phyloP scores from a whole-genome alignment of 2,888 invertebrate genomes.

The Drosophila heteroneura region DNA sequence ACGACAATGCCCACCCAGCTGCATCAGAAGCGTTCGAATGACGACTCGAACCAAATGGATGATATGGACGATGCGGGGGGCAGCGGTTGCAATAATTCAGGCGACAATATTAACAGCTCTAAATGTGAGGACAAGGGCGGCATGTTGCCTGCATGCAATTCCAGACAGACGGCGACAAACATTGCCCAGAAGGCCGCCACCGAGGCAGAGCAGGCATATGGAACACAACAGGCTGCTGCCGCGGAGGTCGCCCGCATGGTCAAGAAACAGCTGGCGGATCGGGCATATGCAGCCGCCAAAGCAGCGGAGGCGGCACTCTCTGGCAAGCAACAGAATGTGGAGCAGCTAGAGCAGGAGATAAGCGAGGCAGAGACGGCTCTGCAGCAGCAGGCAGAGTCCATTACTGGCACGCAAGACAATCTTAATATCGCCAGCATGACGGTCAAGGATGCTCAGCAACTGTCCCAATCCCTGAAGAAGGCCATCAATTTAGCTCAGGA shows the following conservation, averaged over 20 bases:
- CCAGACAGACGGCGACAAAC: slow-evolving; percentile 86
- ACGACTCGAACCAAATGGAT: background rate
- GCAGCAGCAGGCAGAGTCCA: slow-evolving; percentile 87
- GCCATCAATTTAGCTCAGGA: slow-evolving; percentile 86
- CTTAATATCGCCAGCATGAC: slow-evolving; percentile 87
- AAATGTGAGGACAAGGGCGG: background rate
- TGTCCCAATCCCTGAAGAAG: slow-evolving; percentile 85
- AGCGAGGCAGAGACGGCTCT: slow-evolving; percentile 88
- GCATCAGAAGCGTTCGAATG: background rate
- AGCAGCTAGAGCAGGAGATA: slow-evolving; percentile 88
- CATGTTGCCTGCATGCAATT: slow-evolving; percentile 7
- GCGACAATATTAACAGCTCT: background rate
- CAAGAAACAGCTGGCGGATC: slow-evolving; percentile 90
- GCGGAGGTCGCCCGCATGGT: slow-evolving; percentile 90
- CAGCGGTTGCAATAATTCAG: background rate
- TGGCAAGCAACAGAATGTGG: slow-evolving; percentile 89
- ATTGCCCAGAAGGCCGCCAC: slow-evolving; percentile 91
- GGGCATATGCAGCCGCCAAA: slow-evolving; percentile 89
- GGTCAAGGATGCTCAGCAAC: slow-evolving; percentile 87
- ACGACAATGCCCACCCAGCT: background rate
- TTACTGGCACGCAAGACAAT: slow-evolving; percentile 87
- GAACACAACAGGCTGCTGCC: slow-evolving; percentile 88
- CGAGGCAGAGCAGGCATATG: slow-evolving; percentile 86
- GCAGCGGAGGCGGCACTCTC: slow-evolving; percentile 90
- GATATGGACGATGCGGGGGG: slow-evolving; percentile 7